A percentile compares a stretch with the other conserved stretches of the same genome.
phyloP scores from a whole-genome alignment of 2,797 vertebrate genomes.

The Pagetopsis macropterus region DNA sequence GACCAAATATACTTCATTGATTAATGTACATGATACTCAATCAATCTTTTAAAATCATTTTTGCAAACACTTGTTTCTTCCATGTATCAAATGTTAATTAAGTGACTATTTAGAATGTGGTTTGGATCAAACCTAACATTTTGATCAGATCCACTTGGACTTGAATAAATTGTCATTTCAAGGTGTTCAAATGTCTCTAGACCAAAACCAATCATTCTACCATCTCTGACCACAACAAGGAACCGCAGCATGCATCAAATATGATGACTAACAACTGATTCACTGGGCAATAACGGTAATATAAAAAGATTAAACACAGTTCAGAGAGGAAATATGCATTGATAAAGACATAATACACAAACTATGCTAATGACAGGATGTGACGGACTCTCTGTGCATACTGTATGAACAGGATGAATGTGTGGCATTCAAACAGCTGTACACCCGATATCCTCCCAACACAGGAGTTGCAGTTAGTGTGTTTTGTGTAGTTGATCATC shows the following conservation, averaged over 20 bases:
- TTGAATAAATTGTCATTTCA: background rate
- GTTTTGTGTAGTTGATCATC: constrained; percentile 34
- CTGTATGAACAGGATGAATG: background rate
- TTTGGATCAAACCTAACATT: background rate
- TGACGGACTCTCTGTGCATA: background rate
- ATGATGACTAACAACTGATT: background rate
- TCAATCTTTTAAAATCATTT: background rate
- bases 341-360: constrained; percentile 3
- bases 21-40: background rate
- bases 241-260: constrained; percentile 1
- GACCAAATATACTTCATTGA: too few relatives aligned
- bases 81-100: background rate
- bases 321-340: background rate
- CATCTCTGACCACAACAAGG: background rate
- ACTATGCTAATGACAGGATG: constrained; percentile 1
- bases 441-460: background rate
- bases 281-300: background rate
- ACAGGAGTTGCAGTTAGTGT: constrained; percentile 58
- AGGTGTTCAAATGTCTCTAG: too few relatives aligned
- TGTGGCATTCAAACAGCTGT: constrained; percentile 62
- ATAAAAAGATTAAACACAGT: background rate
- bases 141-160: background rate
- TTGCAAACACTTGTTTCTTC: background rate
- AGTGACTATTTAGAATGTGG: background rate
- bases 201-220: background rate